phyloP scores from a whole-genome alignment of 1,140 invertebrate genomes.

The Ephestia elutella region DNA sequence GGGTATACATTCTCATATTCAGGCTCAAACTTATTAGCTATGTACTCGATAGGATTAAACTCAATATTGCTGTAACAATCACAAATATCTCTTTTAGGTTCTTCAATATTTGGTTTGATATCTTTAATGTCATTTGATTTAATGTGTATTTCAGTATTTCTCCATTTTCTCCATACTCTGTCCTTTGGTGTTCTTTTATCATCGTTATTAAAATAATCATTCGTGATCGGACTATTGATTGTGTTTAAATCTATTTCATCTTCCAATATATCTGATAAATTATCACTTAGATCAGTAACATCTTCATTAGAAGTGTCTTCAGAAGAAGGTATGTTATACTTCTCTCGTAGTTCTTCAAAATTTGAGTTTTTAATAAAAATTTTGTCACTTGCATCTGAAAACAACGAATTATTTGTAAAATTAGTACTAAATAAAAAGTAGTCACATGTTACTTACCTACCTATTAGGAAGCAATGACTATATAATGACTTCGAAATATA shows the following conservation, averaged over 20 bases:
- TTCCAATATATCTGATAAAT: too few species aligned
- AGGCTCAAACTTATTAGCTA: background rate
- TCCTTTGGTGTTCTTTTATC: background rate
- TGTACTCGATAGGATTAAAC: background rate
- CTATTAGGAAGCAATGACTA: too few species aligned
- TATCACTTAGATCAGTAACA: too few species aligned
- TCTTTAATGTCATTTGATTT: background rate
- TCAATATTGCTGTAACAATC: background rate
- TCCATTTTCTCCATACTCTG: slow-evolving; percentile 20
- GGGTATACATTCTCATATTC: background rate
- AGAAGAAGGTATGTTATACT: background rate
- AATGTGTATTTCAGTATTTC: slow-evolving; percentile 13
- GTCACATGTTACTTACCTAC: too few species aligned
- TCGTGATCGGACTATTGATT: background rate
- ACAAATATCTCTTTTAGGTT: background rate
- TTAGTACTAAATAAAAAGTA: background rate
- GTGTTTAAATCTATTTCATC: background rate
- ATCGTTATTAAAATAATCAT: background rate
- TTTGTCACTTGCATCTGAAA: slow-evolving; percentile 7
- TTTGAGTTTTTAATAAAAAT: slow-evolving; percentile 1
- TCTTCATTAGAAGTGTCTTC: background rate
- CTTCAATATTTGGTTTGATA: background rate
- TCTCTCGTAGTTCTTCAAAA: slow-evolving; percentile 5
- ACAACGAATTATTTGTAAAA: background rate
- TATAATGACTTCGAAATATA: too few species aligned